These are phyloP conservation scores for Pammene aurita DNA, from an alignment of 2,888 invertebrate species.

Conservation along the genomic window DNA sequence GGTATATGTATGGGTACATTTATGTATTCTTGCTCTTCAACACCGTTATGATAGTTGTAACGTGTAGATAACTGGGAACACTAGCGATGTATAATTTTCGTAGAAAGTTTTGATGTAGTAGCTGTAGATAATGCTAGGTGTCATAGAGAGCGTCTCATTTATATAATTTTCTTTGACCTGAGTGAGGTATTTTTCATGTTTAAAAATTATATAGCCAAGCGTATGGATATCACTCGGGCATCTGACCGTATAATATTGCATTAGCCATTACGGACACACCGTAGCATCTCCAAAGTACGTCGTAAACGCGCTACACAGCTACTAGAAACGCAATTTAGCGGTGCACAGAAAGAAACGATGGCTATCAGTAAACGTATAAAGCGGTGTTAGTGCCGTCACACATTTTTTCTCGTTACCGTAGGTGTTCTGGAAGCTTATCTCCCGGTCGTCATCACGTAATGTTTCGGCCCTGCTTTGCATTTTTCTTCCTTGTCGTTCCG, in stretches of 20 bases:
- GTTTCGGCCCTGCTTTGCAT: slow-evolving; percentile 62
- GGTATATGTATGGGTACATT: background rate
- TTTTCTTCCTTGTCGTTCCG: slow-evolving; percentile 48
- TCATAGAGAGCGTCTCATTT: slow-evolving; percentile 56
- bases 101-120: slow-evolving; percentile 70
- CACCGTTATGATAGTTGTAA: background rate
- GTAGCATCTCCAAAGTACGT: slow-evolving; percentile 79
- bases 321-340: slow-evolving; percentile 82
- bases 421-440: slow-evolving; percentile 77
- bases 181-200: slow-evolving; percentile 65
- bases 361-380: slow-evolving; percentile 76
- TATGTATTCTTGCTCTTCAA: background rate
- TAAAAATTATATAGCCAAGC: slow-evolving; percentile 76
- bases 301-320: slow-evolving; percentile 80
- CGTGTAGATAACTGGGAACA: background rate
- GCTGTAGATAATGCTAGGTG: slow-evolving; percentile 67
- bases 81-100: slow-evolving; percentile 53
- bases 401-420: slow-evolving; percentile 68
- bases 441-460: slow-evolving; percentile 53
- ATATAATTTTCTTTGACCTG: slow-evolving; percentile 77
- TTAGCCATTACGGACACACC: slow-evolving; percentile 78
- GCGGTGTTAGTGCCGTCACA: slow-evolving; percentile 69
- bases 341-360: slow-evolving; percentile 78
- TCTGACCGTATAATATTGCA: slow-evolving; percentile 80
- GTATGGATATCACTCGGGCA: slow-evolving; percentile 75